Base-by-base conservation (phyloP, 2,888 invertebrate species). In the Caenorhabditis drosophilae region DNA sequence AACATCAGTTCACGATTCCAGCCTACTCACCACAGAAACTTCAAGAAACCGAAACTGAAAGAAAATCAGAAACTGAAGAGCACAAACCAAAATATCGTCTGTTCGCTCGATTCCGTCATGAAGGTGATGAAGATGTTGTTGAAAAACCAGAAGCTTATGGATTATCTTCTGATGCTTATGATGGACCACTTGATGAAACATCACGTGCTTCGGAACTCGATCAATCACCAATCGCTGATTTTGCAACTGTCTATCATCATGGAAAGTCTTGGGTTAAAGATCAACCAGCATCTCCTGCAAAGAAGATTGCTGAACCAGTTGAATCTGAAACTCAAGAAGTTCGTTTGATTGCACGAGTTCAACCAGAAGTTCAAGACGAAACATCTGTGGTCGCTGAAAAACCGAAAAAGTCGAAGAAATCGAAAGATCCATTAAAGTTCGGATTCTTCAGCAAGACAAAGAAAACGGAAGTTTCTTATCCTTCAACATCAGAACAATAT, bases 161-260 rank as follows among this genome's bases (percentile, higher is more conserved):
- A 15, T 38, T 49, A n/a, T 41, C 44, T n/a, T 42, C 56, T 1
- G 18, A 6, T 12, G 2, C 49, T 27, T 46, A 49, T 25, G 62
- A 57, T 15, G 53, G 57, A 27, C 52, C 51, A 18, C 47, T 56
- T 35, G 61, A 61, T 15, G 49, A 49, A 23, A 51, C 42, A 16
- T 18, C 26, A n/a, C 26, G 47, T 1, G 18, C 20, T 4, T 9
- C 23, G 1, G 53, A 67, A 18, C 31, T 67, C 9, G 63, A 54
- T 4, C n/a, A 54, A 18, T 15, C 36, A 4, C 67, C 63, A n/a
- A 25, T 67, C 6, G 42, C 15, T 1, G 46, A 48, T 2, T 54
- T 56, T 35, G 44, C 63, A 12, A 15, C 45, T 11, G 51, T 50
- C 26, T 68, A 68, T 27, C 68, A 68, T 48, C 54, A 67, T 12